A percentile compares a stretch with the other conserved stretches of the same genome.
These are phyloP conservation scores for Creontiades dilutus DNA, from an alignment of 2,888 invertebrate genomes.

Conservation along the genomic window DNA sequence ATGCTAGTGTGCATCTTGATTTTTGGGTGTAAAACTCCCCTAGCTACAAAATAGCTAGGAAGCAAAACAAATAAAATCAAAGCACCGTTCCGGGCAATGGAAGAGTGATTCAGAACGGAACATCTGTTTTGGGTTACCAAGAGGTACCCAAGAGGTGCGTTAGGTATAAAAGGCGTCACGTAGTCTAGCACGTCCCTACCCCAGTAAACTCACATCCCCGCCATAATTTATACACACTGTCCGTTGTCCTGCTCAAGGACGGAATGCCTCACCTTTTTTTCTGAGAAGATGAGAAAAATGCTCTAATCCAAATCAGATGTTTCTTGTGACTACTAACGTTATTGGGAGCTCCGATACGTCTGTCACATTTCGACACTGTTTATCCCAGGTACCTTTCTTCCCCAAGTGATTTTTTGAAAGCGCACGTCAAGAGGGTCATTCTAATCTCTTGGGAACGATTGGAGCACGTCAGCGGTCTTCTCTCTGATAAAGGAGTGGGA, in stretches of 20 bases:
- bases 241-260: background rate
- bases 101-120: no score
- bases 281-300: background rate
- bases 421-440: background rate
- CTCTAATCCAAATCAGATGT: slow-evolving; percentile 25
- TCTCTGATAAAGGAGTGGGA: background rate
- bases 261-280: background rate
- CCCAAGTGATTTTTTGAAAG: slow-evolving; percentile 1
- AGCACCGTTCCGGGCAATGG: no score
- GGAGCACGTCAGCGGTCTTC: slow-evolving; percentile 4
- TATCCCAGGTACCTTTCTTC: slow-evolving; percentile 21
- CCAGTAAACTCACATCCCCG: no score
- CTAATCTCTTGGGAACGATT: background rate
- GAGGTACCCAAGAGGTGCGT: no score
- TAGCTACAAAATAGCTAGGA: no score
- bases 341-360: background rate
- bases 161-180: no score
- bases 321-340: background rate
- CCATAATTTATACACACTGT: slow-evolving; percentile 3
- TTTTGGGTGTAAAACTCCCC: no score
- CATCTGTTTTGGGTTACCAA: no score
- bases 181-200: no score
- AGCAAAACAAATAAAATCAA: no score
- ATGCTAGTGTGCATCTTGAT: no score
- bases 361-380: slow-evolving; percentile 27